phyloP scores from a whole-genome alignment of 2,797 vertebrate genomes.

The Denticeps clupeoides region DNA sequence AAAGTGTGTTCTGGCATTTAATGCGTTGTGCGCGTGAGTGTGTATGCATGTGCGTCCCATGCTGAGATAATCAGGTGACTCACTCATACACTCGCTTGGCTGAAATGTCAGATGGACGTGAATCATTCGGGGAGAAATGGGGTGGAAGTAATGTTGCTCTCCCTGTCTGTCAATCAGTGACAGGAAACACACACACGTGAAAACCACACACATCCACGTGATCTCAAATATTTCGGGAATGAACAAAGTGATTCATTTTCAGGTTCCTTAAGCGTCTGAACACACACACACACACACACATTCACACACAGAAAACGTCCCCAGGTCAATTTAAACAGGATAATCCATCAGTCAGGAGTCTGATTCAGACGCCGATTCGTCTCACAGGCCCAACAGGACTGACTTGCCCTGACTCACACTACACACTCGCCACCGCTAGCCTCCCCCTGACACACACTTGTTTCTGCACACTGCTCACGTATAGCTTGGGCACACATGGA shows the following conservation, averaged over 20 bases:
- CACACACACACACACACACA: not conserved
- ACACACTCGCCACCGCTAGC: too few relatives aligned
- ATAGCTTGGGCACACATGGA: too few relatives aligned
- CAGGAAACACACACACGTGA: constrained; percentile 8
- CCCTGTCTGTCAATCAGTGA: constrained; percentile 20
- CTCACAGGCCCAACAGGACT: too few relatives aligned
- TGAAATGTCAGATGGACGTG: constrained; percentile 26
- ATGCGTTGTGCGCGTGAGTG: not conserved
- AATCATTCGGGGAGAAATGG: constrained; percentile 27
- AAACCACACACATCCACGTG: not conserved
- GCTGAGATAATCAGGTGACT: constrained; percentile 13
- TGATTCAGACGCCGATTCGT: too few relatives aligned
- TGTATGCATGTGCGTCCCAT: not conserved
- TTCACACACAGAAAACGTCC: not conserved
- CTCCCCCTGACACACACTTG: too few relatives aligned
- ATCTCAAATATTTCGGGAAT: too few relatives aligned
- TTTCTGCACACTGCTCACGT: too few relatives aligned
- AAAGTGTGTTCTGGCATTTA: constrained; percentile 9
- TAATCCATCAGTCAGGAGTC: too few relatives aligned
- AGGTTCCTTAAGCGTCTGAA: too few relatives aligned
- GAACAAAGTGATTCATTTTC: too few relatives aligned
- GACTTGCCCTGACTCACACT: too few relatives aligned
- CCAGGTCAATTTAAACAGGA: too few relatives aligned
- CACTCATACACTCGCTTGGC: constrained; percentile 9
- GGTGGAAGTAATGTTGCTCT: constrained; percentile 29